Evolutionary conservation across 2,797 vertebrate genomes (phyloP).

Genomic region (Steatocranus sp.): DNA sequence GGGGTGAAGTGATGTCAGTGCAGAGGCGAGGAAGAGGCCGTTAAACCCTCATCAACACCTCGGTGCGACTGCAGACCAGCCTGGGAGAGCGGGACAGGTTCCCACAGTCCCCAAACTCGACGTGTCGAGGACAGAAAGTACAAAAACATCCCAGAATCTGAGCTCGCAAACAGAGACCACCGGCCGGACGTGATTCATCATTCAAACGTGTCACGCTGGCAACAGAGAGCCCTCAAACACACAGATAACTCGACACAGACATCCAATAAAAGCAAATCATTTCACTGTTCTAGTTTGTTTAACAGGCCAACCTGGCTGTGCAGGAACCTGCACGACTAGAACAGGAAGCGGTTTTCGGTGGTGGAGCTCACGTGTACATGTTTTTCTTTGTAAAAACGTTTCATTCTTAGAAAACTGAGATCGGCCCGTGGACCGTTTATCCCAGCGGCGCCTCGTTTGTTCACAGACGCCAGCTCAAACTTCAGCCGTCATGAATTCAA

Average conservation of each 20-base stretch:
- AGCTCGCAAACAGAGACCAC: not conserved
- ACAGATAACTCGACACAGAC: not conserved
- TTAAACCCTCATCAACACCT: constrained; percentile 19
- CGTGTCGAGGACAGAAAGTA: not conserved
- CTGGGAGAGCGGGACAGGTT: not conserved
- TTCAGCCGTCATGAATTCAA: too few species aligned
- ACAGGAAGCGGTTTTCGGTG: not conserved
- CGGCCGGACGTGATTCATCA: rapidly evolving
- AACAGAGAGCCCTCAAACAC: not conserved
- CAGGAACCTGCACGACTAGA: not conserved
- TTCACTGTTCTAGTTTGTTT: not conserved
- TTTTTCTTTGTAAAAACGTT: too few species aligned
- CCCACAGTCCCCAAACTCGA: not conserved
- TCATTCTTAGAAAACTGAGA: not conserved
- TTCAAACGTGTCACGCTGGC: not conserved
- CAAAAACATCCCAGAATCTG: not conserved
- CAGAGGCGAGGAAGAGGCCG: not conserved
- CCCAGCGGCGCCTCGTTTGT: not conserved
- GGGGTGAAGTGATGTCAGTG: not conserved
- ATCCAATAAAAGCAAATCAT: not conserved
- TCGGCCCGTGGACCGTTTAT: not conserved
- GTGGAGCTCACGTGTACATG: not conserved
- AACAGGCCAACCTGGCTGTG: not conserved
- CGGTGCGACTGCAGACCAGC: not conserved
- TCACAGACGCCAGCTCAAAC: not conserved